Conservation (phyloP, 2,113 vertebrate genomes). For the Ceyx melanurus region DNA sequence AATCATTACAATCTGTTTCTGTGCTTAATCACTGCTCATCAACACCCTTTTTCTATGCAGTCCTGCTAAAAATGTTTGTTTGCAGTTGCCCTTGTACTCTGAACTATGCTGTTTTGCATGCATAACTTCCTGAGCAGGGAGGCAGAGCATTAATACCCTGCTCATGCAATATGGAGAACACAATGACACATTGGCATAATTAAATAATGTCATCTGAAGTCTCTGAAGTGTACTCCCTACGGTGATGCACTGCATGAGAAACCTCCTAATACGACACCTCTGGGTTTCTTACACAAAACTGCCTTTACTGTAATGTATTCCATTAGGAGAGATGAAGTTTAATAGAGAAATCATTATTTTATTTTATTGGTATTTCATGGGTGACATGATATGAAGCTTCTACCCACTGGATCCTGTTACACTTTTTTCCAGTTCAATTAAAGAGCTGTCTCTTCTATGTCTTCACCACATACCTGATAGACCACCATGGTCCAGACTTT, state of each 20-base stretch:
- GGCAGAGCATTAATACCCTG: slow-evolving; percentile 39
- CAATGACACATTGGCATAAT: slow-evolving; percentile 65
- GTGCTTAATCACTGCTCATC: slow-evolving; percentile 53
- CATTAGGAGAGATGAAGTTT: slow-evolving; percentile 33
- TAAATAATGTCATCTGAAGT: slow-evolving; percentile 67
- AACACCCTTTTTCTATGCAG: slow-evolving; percentile 5
- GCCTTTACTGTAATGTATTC: slow-evolving; percentile 46
- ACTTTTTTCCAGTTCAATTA: background rate
- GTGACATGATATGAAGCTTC: background rate
- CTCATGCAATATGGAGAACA: slow-evolving; percentile 47
- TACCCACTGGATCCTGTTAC: background rate
- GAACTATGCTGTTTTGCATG: background rate
- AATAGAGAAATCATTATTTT: slow-evolving; percentile 37
- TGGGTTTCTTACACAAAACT: slow-evolving; percentile 41
- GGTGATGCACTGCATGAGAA: slow-evolving; percentile 44
- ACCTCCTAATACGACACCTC: slow-evolving; percentile 66
- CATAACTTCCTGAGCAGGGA: slow-evolving; percentile 21
- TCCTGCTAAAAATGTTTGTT: slow-evolving; percentile 35
- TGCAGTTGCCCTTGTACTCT: slow-evolving; percentile 34
- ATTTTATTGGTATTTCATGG: slow-evolving; percentile 25
- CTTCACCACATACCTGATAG: background rate
- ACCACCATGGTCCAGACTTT: background rate
- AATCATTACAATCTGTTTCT: slow-evolving; percentile 18
- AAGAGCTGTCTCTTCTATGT: background rate
- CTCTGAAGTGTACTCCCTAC: slow-evolving; percentile 62